These are phyloP conservation scores for Cacoxenus indagator DNA, from an alignment of 2,888 invertebrate genomes.

Conservation along the genomic window DNA sequence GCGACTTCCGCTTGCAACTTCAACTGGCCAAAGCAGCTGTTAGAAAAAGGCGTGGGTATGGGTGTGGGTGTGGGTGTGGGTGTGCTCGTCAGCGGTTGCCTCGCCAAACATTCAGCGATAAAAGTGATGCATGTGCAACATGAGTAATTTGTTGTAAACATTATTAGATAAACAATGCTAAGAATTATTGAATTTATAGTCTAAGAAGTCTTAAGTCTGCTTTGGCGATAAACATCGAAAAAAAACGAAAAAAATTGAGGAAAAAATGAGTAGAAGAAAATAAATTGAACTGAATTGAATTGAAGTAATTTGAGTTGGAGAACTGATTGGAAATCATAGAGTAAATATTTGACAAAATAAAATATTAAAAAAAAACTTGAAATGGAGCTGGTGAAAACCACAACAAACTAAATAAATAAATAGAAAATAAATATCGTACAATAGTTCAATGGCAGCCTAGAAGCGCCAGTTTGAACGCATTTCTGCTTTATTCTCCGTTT, in stretches of 20 bases:
- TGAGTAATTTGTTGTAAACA: too few species aligned
- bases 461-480: background rate
- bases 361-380: conserved; percentile 24
- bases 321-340: conserved; percentile 36
- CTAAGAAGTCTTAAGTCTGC: background rate
- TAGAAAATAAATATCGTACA: conserved; percentile 13
- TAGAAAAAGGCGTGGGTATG: background rate
- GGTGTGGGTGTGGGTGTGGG: too few species aligned
- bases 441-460: too few species aligned
- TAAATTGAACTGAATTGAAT: too few species aligned
- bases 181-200: background rate
- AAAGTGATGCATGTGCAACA: too few species aligned
- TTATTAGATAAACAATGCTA: background rate
- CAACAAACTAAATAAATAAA: conserved; percentile 45
- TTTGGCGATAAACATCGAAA: background rate
- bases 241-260: background rate
- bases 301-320: background rate
- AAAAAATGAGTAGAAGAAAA: too few species aligned
- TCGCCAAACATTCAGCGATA: too few species aligned
- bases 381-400: too few species aligned
- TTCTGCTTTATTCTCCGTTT: background rate
- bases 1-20: conserved; percentile 42
- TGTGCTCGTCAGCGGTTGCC: background rate
- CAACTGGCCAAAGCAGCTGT: background rate
- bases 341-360: conserved; percentile 40